Percentiles rank a stretch among this genome's conserved stretches.
phyloP scores from a whole-genome alignment of 2,113 vertebrate species.

The Odontesthes bonariensis region DNA sequence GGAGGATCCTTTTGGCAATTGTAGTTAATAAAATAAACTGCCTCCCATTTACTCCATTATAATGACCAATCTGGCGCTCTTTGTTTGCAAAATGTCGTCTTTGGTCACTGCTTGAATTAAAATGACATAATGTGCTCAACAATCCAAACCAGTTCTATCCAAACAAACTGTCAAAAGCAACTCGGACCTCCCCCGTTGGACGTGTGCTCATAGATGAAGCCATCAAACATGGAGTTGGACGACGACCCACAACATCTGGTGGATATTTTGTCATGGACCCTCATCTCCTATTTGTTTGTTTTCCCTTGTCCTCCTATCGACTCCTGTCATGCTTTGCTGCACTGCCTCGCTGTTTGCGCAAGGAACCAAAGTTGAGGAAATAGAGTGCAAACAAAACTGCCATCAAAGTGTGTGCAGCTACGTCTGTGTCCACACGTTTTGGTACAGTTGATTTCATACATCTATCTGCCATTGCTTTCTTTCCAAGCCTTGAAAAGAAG shows the following conservation, averaged over 20 bases:
- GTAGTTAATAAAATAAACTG: slow-evolving; percentile 23
- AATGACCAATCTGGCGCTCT: neutral
- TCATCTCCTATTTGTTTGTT: slow-evolving; percentile 68
- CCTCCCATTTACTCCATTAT: slow-evolving; percentile 12
- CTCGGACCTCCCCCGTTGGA: slow-evolving; percentile 19
- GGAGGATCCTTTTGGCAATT: slow-evolving; percentile 17
- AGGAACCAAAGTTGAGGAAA: slow-evolving; percentile 22
- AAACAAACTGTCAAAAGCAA: neutral
- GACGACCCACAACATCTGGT: slow-evolving; percentile 71
- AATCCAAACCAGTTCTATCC: slow-evolving; percentile 22
- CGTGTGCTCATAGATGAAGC: slow-evolving; percentile 59
- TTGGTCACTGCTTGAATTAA: slow-evolving; percentile 3
- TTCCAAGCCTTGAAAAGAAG: slow-evolving; percentile 6
- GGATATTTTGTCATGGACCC: slow-evolving; percentile 71
- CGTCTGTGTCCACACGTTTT: slow-evolving; percentile 23
- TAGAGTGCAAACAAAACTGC: slow-evolving; percentile 19
- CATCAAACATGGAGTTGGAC: slow-evolving; percentile 72
- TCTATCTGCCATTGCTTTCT: neutral
- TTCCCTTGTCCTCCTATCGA: slow-evolving; percentile 26
- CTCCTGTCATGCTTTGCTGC: slow-evolving; percentile 38
- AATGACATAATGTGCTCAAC: slow-evolving; percentile 24
- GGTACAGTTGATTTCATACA: neutral
- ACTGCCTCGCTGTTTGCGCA: slow-evolving; percentile 36
- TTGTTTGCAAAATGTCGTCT: slow-evolving; percentile 6
- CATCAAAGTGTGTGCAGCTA: slow-evolving; percentile 10